Evolutionary conservation across 2,888 invertebrate genomes (phyloP), one percentile per base, ranked within the genome.

Genomic region (Nudaria mundana): DNA sequence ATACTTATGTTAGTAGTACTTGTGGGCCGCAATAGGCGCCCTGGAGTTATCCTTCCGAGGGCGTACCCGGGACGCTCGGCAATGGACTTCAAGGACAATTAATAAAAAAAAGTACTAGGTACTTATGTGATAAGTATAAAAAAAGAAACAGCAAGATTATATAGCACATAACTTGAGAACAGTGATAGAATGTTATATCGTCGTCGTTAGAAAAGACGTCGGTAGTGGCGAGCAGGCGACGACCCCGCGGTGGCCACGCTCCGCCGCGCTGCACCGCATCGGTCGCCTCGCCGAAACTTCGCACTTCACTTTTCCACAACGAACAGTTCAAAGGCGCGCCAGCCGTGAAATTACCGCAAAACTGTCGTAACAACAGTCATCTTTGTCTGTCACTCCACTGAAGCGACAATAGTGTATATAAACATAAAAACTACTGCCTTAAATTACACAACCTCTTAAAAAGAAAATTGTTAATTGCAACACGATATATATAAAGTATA

Each of bases 301-400:
- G 83, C 85, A 84, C 86, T 86, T 84, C 81, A 82, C 84, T 85
- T 84, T 84, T 81, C 82, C 76, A 82, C 78, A 75, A 84, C 80
- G 76, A 81, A 80, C 76, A 71, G 76, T 71, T 71, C 73, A 71
- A 68, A 74, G 70, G 69, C 66, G 71, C 80, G 72, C 72, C 59
- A 76, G 67, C 83, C 87, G 82, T 86, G 84, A 85, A 87, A 87
- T 88, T 78, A 76, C 76, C 72, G 79, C 79, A 76, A 81, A 78
- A 74, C 76, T 81, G 80, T 84, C 77, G 81, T 78, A 83, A 82
- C 62, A 49, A 52, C 57, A 55, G 53, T 55, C 53, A 52, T 64
- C 65, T 48, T 51, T 53, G 61, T 64, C 65, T 48, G 52, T 53
- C 61, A 61, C 50, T 63, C 60, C 43, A 49, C 47, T 40, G 11